Evolutionary conservation across 2,113 vertebrate species (phyloP).

Genomic region (Onychostruthus taczanowskii): DNA sequence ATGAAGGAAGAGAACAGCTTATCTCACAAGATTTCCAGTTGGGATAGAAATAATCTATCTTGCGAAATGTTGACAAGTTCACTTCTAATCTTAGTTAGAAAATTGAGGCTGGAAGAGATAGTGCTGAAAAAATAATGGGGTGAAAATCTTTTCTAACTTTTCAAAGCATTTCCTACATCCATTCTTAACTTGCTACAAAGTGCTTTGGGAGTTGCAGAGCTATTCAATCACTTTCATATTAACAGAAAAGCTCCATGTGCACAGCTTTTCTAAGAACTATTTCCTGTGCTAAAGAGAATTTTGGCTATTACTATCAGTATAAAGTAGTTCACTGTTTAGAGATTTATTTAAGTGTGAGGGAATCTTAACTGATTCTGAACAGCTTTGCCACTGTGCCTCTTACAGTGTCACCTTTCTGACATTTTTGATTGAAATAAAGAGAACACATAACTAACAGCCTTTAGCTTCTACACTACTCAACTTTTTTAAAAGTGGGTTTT

Average conservation of each 20-base stretch:
- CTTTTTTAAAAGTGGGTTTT: background rate
- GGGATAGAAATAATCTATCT: slow-evolving; percentile 33
- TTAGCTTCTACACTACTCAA: background rate
- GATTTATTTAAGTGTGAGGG: background rate
- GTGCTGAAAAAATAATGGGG: slow-evolving; percentile 39
- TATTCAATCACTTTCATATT: slow-evolving; percentile 16
- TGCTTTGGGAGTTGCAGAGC: background rate
- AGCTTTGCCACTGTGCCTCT: background rate
- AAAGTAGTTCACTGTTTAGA: background rate
- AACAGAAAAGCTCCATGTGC: background rate
- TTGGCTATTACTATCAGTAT: background rate
- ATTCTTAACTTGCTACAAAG: background rate
- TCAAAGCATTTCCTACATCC: slow-evolving; percentile 2
- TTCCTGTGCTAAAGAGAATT: background rate
- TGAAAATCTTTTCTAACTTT: slow-evolving; percentile 36
- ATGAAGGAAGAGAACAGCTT: slow-evolving; percentile 26
- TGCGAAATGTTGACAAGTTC: slow-evolving; percentile 39
- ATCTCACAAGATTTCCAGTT: slow-evolving; percentile 37
- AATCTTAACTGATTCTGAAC: background rate
- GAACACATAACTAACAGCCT: background rate
- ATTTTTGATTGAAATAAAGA: background rate
- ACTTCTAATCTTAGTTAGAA: slow-evolving; percentile 43
- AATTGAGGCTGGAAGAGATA: slow-evolving; percentile 34
- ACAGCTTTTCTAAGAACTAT: background rate
- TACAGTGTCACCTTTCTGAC: background rate